Base-by-base conservation (phyloP, 2,888 invertebrate genomes). In the Tenthredo distinguenda region DNA sequence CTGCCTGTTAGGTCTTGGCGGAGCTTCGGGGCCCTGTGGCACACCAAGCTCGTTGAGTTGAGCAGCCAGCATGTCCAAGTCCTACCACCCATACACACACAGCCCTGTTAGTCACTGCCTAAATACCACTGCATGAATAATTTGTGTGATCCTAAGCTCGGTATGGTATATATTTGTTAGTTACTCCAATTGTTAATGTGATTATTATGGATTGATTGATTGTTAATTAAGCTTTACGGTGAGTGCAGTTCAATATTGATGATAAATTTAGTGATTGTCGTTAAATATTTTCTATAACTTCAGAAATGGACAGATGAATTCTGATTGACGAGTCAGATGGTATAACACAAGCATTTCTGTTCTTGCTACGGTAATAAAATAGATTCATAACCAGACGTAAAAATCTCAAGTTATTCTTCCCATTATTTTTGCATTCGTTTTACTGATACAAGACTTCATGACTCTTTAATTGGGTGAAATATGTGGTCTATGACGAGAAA, bases 41-140 rank as follows among this genome's bases (percentile, higher is more conserved):
- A 97, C 96, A 91, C 98, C 98, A 93, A 99, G 95, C 95, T 99
- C 98, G 94, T 98, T 99, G 93, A 99, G 96, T 94, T 99, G 99
- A 92, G 98, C 98, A 88, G 99, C 99, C 94, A 99, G 95, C 93
- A 97, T 97, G 95, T 99, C 99, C 95, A 99, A 96, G 95, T 99
- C 99, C 98, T 99, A 95, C 89, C 94, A 94, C 91, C 92, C 92
- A 91, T 91, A 91, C 91, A 90, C 91, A 91, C 91, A 91, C 91
- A 92, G 90, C 91, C 91, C 91, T 89, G 92, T 91, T 91, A 92
- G 91, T 92, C 91, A 92, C 90, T 90, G 89, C 90, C 90, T 88
- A 89, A 87, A 89, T 87, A 89, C 89, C 88, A 88, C 86, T 85
- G 79, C 82, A 86, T 77, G 68, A 62, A 71, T 71, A 50, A 83